Conservation (phyloP, 2,797 vertebrate genomes). For the Argentina silus region DNA sequence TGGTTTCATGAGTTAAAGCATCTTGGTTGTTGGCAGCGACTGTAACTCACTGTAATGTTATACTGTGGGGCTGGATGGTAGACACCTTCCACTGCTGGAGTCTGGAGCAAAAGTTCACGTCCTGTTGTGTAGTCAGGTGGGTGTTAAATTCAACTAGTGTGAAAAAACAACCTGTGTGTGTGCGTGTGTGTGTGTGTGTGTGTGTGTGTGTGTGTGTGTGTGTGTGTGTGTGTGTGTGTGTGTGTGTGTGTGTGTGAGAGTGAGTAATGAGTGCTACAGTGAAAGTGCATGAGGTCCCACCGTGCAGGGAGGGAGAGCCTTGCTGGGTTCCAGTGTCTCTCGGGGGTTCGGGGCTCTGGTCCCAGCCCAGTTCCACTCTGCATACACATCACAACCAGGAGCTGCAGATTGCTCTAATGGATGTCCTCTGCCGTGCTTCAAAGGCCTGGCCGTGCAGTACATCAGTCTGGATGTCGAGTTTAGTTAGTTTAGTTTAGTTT, state of each 20-base stretch:
- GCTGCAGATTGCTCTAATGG: not conserved
- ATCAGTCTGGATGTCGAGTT: not conserved
- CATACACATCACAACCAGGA: not conserved
- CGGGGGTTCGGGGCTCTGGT: not conserved
- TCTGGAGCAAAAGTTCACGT: not conserved
- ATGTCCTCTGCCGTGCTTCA: not conserved
- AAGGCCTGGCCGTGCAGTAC: not conserved
- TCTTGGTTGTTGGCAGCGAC: constrained; percentile 3
- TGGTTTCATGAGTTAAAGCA: constrained; percentile 14
- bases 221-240: not conserved
- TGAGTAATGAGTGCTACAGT: not conserved
- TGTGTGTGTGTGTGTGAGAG: constrained; percentile 7
- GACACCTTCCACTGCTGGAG: not conserved
- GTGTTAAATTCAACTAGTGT: not conserved
- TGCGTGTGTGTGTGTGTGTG: not conserved
- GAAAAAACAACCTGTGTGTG: not conserved
- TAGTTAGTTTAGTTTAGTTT: too few relatives aligned
- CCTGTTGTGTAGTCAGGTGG: not conserved
- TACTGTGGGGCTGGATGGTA: not conserved
- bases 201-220: not conserved
- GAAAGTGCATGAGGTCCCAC: not conserved
- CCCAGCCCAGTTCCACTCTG: not conserved
- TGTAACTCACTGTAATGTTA: not conserved
- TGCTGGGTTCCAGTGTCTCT: not conserved
- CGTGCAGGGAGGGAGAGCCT: not conserved